These are phyloP conservation scores for Addax nasomaculatus DNA, from an alignment of 2,113 vertebrate genomes.

Conservation along the genomic window DNA sequence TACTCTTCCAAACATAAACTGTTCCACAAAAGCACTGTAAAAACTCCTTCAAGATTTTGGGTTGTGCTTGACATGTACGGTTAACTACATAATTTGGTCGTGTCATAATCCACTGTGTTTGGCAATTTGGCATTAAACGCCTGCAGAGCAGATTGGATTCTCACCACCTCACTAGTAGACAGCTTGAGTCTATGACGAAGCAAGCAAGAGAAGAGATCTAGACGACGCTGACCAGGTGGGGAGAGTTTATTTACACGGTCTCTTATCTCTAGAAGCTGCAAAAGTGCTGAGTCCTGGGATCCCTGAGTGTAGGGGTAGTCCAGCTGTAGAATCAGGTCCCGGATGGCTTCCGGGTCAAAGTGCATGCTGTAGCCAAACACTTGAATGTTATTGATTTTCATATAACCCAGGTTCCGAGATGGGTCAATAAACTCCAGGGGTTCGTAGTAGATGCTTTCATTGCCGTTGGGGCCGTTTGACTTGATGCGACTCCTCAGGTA, in stretches of 20 bases:
- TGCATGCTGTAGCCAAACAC: conserved; percentile 99
- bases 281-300: conserved; percentile 95
- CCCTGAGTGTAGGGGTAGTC: conserved; percentile 98
- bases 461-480: conserved; percentile 83
- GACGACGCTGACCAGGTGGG: conserved; percentile 90
- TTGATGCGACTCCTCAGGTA: conserved; percentile 95
- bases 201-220: conserved; percentile 96
- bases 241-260: conserved; percentile 96
- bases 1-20: conserved; percentile 87
- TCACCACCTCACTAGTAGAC: conserved; percentile 93
- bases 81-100: conserved; percentile 98
- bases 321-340: conserved; percentile 96
- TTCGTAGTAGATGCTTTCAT: conserved; percentile 93
- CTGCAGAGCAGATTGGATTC: conserved; percentile 94
- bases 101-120: conserved; percentile 95
- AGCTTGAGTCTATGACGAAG: conserved; percentile 96
- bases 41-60: conserved; percentile 81
- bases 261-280: conserved; percentile 94
- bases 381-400: conserved; percentile 98
- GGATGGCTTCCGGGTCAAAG: conserved; percentile 96
- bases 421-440: conserved; percentile 93
- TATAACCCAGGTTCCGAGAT: conserved; percentile 94
- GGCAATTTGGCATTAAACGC: conserved; percentile 93
- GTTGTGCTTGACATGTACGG: conserved; percentile 87
- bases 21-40: conserved; percentile 88